phyloP scores from a whole-genome alignment of 2,888 invertebrate genomes.

The Acleris laterana region DNA sequence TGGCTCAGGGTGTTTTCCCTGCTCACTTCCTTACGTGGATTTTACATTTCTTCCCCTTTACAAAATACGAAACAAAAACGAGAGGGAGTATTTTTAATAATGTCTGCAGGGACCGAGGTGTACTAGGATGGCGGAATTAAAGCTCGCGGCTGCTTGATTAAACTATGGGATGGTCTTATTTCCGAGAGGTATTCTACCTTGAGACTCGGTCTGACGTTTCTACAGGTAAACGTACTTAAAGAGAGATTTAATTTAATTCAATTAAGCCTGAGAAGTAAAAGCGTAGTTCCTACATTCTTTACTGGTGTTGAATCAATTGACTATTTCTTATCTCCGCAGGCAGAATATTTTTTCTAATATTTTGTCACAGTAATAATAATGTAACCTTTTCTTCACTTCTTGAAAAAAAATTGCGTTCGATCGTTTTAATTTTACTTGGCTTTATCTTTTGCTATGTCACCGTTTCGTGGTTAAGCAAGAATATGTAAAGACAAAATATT shows the following conservation, averaged over 20 bases:
- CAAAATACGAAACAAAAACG: constrained; percentile 42
- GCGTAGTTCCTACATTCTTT: neutral
- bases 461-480: too few relatives aligned
- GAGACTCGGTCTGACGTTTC: neutral
- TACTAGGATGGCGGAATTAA: constrained; percentile 20
- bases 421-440: too few relatives aligned
- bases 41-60: constrained; percentile 50
- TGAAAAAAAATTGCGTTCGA: too few relatives aligned
- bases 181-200: constrained; percentile 5
- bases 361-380: too few relatives aligned
- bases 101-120: constrained; percentile 15
- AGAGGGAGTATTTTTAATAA: constrained; percentile 26
- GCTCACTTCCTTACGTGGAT: constrained; percentile 52
- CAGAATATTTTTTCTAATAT: too few relatives aligned
- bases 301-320: too few relatives aligned
- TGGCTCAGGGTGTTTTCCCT: constrained; percentile 61
- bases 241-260: constrained; percentile 9
- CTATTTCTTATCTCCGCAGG: too few relatives aligned
- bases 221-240: constrained; percentile 10
- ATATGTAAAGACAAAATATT: too few relatives aligned
- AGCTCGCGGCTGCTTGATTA: constrained; percentile 25
- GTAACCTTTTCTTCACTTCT: too few relatives aligned
- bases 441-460: too few relatives aligned
- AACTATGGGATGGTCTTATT: constrained; percentile 27
- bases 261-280: neutral